phyloP scores from a whole-genome alignment of 2,888 invertebrate species.

The Gibbula magus region DNA sequence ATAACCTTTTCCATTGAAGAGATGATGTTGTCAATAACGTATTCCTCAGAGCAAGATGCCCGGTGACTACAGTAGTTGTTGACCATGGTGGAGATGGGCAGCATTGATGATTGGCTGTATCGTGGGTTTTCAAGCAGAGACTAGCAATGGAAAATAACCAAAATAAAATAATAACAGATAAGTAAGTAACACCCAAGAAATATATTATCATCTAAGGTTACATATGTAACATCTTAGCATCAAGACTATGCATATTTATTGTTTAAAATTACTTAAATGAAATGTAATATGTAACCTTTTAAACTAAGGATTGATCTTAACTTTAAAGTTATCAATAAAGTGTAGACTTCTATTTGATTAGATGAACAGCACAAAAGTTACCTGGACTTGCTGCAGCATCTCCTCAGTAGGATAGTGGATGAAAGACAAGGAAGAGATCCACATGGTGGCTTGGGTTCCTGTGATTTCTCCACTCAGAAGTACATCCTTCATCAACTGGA shows the following conservation, averaged over 20 bases:
- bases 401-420: slow-evolving; percentile 78
- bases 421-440: slow-evolving; percentile 91
- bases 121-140: slow-evolving; percentile 68
- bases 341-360: too few relatives aligned
- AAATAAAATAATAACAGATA: too few relatives aligned
- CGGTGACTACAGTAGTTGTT: slow-evolving; percentile 82
- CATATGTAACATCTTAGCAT: too few relatives aligned
- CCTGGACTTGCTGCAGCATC: slow-evolving; percentile 75
- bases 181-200: too few relatives aligned
- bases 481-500: slow-evolving; percentile 88
- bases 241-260: too few relatives aligned
- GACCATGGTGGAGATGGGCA: slow-evolving; percentile 83
- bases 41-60: slow-evolving; percentile 70
- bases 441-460: slow-evolving; percentile 83
- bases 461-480: slow-evolving; percentile 82
- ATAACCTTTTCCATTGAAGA: slow-evolving; percentile 53
- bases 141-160: slow-evolving; percentile 49
- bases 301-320: too few relatives aligned
- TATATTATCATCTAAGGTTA: too few relatives aligned
- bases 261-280: too few relatives aligned
- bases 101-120: slow-evolving; percentile 79
- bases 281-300: too few relatives aligned
- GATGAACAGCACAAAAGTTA: slow-evolving; percentile 46
- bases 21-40: slow-evolving; percentile 70
- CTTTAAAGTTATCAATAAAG: too few relatives aligned